These are phyloP conservation scores for Therioaphis trifolii DNA, from an alignment of 2,888 invertebrate species.

Conservation along the genomic window DNA sequence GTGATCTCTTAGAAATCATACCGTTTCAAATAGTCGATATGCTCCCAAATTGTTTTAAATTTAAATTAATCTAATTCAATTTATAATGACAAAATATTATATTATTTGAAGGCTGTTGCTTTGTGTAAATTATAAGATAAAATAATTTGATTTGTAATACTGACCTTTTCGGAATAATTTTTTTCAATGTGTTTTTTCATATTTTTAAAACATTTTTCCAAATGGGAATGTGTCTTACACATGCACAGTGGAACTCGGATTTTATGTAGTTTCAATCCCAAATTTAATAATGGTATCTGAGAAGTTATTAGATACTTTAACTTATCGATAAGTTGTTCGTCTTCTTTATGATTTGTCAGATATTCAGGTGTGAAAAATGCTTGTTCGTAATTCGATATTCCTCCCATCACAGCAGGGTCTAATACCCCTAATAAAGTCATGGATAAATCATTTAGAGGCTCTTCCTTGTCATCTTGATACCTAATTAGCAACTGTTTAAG, in stretches of 20 bases:
- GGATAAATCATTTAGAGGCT: conserved; percentile 81
- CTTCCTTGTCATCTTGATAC: conserved; percentile 76
- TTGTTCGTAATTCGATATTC: conserved; percentile 91
- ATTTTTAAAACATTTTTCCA: conserved; percentile 81
- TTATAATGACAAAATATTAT: no score
- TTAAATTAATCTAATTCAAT: no score
- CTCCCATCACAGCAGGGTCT: conserved; percentile 94
- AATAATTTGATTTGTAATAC: no score
- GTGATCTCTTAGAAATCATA: no score
- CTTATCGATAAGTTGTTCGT: conserved; percentile 75
- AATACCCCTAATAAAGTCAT: conserved; percentile 89
- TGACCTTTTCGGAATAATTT: conserved; percentile 85
- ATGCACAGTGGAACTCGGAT: conserved; percentile 76
- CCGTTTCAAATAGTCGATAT: no score
- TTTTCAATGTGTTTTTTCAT: conserved; percentile 83
- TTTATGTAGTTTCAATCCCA: conserved; percentile 82
- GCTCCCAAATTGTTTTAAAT: no score
- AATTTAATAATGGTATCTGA: conserved; percentile 86
- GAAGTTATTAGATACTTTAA: conserved; percentile 84
- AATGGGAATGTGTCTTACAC: conserved; percentile 68
- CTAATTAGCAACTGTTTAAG: conserved; percentile 80
- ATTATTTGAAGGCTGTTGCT: no score
- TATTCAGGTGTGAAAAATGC: conserved; percentile 85
- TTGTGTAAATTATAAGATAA: no score
- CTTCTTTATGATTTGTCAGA: conserved; percentile 77